A percentile compares a stretch with the other conserved stretches of the same genome.
phyloP scores from a whole-genome alignment of 2,797 vertebrate genomes.

The Apogon hyalosoma region DNA sequence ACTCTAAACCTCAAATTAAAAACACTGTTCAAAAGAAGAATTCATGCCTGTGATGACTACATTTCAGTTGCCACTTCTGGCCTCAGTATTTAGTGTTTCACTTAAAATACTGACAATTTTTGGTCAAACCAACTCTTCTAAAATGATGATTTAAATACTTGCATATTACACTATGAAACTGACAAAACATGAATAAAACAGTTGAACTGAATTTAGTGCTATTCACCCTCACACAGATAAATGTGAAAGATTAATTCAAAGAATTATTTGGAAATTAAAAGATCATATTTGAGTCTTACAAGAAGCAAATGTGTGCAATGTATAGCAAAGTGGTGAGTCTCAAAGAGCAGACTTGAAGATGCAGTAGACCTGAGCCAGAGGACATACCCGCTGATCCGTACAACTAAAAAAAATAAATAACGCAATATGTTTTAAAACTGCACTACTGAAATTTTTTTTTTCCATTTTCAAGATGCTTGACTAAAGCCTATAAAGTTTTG shows the following conservation, averaged over 20 bases:
- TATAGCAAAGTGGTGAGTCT: not conserved
- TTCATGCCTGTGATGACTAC: not conserved
- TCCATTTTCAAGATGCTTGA: too few relatives aligned
- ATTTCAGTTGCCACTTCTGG: constrained; percentile 2
- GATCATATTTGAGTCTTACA: not conserved
- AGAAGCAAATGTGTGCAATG: not conserved
- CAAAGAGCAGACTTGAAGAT: constrained; percentile 3
- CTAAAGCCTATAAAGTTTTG: constrained; percentile 32
- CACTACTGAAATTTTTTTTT: too few relatives aligned
- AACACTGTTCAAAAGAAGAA: too few relatives aligned
- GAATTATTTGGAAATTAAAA: not conserved
- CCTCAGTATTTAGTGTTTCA: not conserved
- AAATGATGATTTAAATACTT: constrained; percentile 17
- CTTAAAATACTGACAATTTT: constrained; percentile 17
- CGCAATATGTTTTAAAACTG: constrained; percentile 12
- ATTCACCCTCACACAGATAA: too few relatives aligned
- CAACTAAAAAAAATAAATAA: not conserved
- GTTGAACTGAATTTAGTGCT: too few relatives aligned
- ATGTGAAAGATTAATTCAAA: not conserved
- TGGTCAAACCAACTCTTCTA: not conserved
- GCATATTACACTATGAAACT: not conserved
- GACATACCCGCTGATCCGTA: not conserved
- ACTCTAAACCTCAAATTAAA: too few relatives aligned
- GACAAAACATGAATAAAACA: not conserved
- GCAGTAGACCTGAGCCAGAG: not conserved